Base-by-base conservation (phyloP, 1,140 invertebrate species). In the Drosophila novamexicana region DNA sequence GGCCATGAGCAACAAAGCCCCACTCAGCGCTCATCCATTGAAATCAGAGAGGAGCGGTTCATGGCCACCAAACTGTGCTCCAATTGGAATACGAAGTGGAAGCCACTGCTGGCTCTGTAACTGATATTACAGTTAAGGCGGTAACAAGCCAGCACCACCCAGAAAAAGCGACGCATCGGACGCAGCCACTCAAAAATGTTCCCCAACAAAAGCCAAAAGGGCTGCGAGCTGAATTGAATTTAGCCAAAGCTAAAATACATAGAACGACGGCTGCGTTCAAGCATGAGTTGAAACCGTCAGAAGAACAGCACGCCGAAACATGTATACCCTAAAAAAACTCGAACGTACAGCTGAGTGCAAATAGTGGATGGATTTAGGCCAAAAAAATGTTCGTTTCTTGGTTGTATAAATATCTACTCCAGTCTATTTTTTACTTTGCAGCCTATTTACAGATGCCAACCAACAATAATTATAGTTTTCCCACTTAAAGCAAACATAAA, bases 71-170 rank as follows among this genome's bases (percentile, higher is more conserved):
- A 67, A 67, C 53, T 39, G 22, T 14, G 37, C 36, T 22, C 32
- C 66, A 64, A 53, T 50, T 71, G 50, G 59, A 64, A 65, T 50
- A 64, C 56, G 59, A 71, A 49, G 68, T 56, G 61, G 67, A 18
- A 34, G 67, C 45, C 16, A 7, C 34, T 45, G 36, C 54, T 40
- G 61, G 56, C 64, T 75, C 66, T 80, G 84, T 89, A 83, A 89
- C 83, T 83, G 84, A 88, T 88, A 88, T 88, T 78, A 86, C 80
- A 71, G 83, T 88, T 88, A 89, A 89, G 80, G 83, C 83, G 79
- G 83, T 89, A 89, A 89, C 84, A 84, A 83, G 68, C 74, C 64
- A 61, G 50, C 49, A 65, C 36, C 76, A 54, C 10, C 36, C 29
- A 65, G 39, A 63, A 50, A 66, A 81, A 62, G 49, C 65, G 62